A percentile compares a stretch with the other conserved stretches of the same genome.
These are phyloP conservation scores for Arnoldichthys spilopterus DNA, from an alignment of 2,797 vertebrate species.

Conservation along the genomic window DNA sequence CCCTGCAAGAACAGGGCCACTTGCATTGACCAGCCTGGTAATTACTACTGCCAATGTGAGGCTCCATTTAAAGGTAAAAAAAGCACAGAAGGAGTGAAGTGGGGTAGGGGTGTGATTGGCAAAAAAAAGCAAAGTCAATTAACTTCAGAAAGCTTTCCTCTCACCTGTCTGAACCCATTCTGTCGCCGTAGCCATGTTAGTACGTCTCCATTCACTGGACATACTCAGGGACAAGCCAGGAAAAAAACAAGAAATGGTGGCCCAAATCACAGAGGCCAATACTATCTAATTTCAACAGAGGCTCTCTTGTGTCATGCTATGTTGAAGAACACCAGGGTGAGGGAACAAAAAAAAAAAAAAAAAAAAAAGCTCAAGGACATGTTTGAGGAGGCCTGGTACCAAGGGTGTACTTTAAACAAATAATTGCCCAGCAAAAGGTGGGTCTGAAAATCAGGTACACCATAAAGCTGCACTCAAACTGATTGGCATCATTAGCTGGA, in stretches of 20 bases:
- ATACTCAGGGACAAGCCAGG: slow-evolving; percentile 44
- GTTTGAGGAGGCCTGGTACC: neutral
- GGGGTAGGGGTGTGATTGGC: neutral
- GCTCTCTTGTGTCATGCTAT: neutral
- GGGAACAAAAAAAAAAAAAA: neutral
- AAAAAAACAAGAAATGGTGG: neutral
- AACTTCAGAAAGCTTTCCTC: slow-evolving; percentile 83
- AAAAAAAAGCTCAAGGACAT: slow-evolving; percentile 39
- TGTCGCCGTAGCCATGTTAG: slow-evolving; percentile 69
- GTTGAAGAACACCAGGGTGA: neutral
- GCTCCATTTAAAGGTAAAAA: slow-evolving; percentile 94
- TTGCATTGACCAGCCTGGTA: slow-evolving; percentile 86
- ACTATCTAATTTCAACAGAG: neutral
- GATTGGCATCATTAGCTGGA: slow-evolving; percentile 55
- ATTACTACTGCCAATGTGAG: slow-evolving; percentile 88
- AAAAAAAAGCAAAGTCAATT: slow-evolving; percentile 83
- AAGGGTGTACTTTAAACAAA: slow-evolving; percentile 36
- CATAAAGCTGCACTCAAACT: slow-evolving; percentile 41
- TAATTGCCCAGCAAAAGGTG: slow-evolving; percentile 33
- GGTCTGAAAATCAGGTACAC: slow-evolving; percentile 37
- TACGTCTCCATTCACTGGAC: slow-evolving; percentile 72
- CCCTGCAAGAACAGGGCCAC: slow-evolving; percentile 84
- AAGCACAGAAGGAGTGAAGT: slow-evolving; percentile 75
- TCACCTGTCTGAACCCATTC: slow-evolving; percentile 82
- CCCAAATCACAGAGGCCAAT: slow-evolving; percentile 10